phyloP scores from a whole-genome alignment of 2,797 vertebrate species.

The Gallirallus australis region DNA sequence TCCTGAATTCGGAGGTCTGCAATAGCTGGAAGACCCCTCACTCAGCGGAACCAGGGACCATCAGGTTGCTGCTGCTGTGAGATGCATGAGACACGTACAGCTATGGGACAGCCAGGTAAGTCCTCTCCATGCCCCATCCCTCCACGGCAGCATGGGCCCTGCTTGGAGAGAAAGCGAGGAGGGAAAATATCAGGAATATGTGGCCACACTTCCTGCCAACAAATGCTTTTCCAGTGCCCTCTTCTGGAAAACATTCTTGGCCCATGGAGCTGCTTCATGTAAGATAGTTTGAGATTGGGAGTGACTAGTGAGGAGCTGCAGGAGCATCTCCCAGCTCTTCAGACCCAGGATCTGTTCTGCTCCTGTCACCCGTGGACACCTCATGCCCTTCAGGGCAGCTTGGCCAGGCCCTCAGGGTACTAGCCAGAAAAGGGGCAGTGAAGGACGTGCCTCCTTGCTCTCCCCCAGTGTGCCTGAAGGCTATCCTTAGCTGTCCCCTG shows the following conservation, averaged over 20 bases:
- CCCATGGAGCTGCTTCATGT: not conserved
- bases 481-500: not conserved
- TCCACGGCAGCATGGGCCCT: not conserved
- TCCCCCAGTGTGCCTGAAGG: not conserved
- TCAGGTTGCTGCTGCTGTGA: not conserved
- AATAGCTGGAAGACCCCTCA: not conserved
- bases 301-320: not conserved
- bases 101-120: not conserved
- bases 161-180: not conserved
- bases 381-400: not conserved
- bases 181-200: not conserved
- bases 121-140: not conserved
- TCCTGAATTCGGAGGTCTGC: not conserved
- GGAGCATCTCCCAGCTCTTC: not conserved
- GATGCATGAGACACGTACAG: not conserved
- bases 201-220: constrained; percentile 8
- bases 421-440: not conserved
- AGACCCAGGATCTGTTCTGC: not conserved
- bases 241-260: constrained; percentile 65
- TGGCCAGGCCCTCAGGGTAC: not conserved
- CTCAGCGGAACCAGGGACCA: not conserved
- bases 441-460: not conserved
- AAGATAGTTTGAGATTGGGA: not conserved
- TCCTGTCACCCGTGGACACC: not conserved
- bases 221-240: constrained; percentile 69